These are phyloP conservation scores for Anguilla rostrata DNA, from an alignment of 2,113 vertebrate genomes.

Conservation along the genomic window DNA sequence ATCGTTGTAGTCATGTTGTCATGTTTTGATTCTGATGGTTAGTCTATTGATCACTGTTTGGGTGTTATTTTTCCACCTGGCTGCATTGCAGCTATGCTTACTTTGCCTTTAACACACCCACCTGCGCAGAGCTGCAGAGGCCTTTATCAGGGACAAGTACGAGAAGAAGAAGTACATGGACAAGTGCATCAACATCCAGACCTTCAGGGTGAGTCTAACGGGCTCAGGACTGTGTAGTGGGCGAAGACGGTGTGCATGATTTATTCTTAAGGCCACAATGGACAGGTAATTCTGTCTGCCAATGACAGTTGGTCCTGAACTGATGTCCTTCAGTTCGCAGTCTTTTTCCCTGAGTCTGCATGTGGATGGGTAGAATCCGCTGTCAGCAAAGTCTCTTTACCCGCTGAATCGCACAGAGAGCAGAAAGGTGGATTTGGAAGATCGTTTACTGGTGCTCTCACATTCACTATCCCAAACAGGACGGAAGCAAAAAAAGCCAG, in stretches of 20 bases:
- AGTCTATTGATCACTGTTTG: not conserved
- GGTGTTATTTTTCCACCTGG: not conserved
- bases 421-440: no score
- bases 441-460: no score
- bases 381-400: no score
- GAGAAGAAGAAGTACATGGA: slow-evolving; percentile 98
- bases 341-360: no score
- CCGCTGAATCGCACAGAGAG: no score
- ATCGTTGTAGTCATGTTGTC: not conserved
- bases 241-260: not conserved
- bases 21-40: not conserved
- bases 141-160: slow-evolving; percentile 96
- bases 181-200: slow-evolving; percentile 86
- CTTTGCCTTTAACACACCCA: slow-evolving; percentile 63
- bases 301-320: no score
- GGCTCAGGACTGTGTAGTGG: not conserved
- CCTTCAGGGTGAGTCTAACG: slow-evolving; percentile 78
- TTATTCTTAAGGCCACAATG: no score
- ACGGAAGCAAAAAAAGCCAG: no score
- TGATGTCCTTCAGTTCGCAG: no score
- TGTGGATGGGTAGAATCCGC: no score
- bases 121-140: slow-evolving; percentile 80
- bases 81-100: not conserved
- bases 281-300: no score
- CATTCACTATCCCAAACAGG: no score